Conservation (phyloP, 2,888 invertebrate genomes). For the Parnassius glacialis region DNA sequence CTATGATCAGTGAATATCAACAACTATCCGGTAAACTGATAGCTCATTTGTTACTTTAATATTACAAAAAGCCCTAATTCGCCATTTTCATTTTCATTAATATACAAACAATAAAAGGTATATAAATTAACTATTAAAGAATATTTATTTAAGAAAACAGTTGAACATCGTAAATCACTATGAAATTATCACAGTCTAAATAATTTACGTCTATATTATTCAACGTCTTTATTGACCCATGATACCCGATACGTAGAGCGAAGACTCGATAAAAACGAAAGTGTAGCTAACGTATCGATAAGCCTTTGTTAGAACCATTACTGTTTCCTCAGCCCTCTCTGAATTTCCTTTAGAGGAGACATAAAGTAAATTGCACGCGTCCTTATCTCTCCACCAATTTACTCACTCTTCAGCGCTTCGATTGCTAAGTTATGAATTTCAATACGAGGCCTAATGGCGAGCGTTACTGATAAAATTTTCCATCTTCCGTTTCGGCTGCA, state of each 20-base stretch:
- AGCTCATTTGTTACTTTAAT: too few species aligned
- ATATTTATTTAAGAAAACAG: too few species aligned
- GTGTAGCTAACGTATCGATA: constrained; percentile 46
- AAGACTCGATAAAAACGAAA: constrained; percentile 30
- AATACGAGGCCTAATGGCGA: constrained; percentile 46
- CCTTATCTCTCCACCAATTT: constrained; percentile 45
- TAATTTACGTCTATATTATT: constrained; percentile 22
- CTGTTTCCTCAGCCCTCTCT: constrained; percentile 40
- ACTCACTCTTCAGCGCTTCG: constrained; percentile 39
- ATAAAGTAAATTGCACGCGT: constrained; percentile 61
- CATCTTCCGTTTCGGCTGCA: constrained; percentile 8
- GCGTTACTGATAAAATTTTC: constrained; percentile 20
- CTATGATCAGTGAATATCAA: too few species aligned
- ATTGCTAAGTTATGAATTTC: constrained; percentile 56
- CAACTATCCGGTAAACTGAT: too few species aligned
- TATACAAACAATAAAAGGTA: too few species aligned
- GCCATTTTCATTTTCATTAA: too few species aligned
- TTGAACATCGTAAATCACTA: not conserved
- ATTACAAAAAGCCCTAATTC: too few species aligned
- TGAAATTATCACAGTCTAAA: constrained; percentile 17
- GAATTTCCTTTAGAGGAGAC: constrained; percentile 36
- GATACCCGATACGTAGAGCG: constrained; percentile 20
- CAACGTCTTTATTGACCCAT: constrained; percentile 28
- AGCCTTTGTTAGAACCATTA: constrained; percentile 52
- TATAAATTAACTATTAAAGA: too few species aligned